These are phyloP conservation scores for Odobenus rosmarus DNA, from an alignment of 2,113 vertebrate species.

Conservation along the genomic window DNA sequence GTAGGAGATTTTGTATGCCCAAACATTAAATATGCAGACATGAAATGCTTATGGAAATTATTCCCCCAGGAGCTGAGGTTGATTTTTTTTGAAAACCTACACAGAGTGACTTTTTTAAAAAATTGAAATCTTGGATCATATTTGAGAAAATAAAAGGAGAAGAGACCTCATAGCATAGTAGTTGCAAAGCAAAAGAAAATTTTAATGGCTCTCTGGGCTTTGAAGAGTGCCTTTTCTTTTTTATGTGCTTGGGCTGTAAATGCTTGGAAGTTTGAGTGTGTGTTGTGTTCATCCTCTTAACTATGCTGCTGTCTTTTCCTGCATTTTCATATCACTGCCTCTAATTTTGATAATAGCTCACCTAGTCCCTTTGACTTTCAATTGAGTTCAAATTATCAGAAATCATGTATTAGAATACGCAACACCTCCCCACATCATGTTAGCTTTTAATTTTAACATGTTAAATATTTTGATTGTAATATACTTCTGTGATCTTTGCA, in stretches of 20 bases:
- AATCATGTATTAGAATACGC: neutral
- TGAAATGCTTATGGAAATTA: constrained; percentile 43
- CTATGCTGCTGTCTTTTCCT: constrained; percentile 4
- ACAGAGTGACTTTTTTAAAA: neutral
- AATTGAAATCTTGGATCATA: constrained; percentile 35
- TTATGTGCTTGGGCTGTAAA: constrained; percentile 55
- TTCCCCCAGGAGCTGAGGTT: neutral
- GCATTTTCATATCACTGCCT: constrained; percentile 52
- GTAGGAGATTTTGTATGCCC: neutral
- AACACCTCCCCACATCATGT: neutral
- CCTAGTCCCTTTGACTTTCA: constrained; percentile 41
- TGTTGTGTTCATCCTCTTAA: constrained; percentile 27
- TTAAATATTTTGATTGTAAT: constrained; percentile 24
- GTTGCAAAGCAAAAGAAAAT: constrained; percentile 45
- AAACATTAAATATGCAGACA: constrained; percentile 34
- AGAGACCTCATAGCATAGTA: neutral
- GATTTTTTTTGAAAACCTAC: constrained; percentile 60
- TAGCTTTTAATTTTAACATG: constrained; percentile 50
- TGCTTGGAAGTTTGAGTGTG: constrained; percentile 44
- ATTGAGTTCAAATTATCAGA: constrained; percentile 14
- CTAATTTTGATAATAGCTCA: constrained; percentile 47
- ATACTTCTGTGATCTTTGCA: constrained; percentile 45
- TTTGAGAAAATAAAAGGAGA: constrained; percentile 59
- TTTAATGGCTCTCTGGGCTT: neutral
- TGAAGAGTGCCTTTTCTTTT: constrained; percentile 43